Conservation (phyloP, 2,888 invertebrate species). For the Coelopa pilipes region DNA sequence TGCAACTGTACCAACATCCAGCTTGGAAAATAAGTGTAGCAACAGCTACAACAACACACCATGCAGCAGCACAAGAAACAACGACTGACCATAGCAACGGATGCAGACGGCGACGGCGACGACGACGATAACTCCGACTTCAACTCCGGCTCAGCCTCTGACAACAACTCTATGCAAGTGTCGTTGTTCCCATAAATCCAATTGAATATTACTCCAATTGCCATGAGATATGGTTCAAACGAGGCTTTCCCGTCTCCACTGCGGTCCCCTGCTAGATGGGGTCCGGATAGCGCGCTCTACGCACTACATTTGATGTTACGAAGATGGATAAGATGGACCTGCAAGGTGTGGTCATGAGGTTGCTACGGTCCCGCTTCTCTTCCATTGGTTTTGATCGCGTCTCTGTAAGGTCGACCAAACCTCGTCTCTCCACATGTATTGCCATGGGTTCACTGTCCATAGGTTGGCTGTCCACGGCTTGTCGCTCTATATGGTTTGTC, state of each 20-base stretch:
- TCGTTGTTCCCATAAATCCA: constrained; percentile 60
- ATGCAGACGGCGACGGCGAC: constrained; percentile 16
- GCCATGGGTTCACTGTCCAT: no score
- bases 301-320: constrained; percentile 38
- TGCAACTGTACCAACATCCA: constrained; percentile 45
- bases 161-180: constrained; percentile 47
- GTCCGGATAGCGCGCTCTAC: constrained; percentile 34
- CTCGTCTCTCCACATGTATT: no score
- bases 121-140: not conserved
- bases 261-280: no score
- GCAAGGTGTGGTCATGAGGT: not conserved
- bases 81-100: not conserved
- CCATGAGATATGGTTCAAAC: constrained; percentile 45
- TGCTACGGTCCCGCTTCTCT: no score
- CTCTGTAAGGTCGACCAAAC: no score
- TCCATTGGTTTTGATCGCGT: no score
- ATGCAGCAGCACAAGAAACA: no score
- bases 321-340: constrained; percentile 32
- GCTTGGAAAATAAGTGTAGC: constrained; percentile 4
- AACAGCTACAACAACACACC: constrained; percentile 30
- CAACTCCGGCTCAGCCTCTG: not conserved
- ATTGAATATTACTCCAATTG: constrained; percentile 62
- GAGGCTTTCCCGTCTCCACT: not conserved
- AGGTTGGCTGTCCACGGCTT: no score
- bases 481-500: no score